phyloP scores from a whole-genome alignment of 2,113 vertebrate genomes.

The Bagarius yarrelli region DNA sequence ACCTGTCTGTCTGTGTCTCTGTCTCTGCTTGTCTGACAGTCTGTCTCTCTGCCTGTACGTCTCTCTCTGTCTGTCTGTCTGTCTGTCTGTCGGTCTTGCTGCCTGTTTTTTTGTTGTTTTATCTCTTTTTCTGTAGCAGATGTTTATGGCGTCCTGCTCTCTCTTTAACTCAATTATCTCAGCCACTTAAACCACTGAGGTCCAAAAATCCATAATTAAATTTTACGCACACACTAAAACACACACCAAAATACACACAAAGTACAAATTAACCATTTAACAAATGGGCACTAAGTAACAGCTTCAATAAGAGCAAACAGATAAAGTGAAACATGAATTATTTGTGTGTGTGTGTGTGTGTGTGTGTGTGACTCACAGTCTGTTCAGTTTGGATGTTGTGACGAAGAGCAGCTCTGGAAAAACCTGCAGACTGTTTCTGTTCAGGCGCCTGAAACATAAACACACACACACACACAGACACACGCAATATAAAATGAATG shows the following conservation, averaged over 20 bases:
- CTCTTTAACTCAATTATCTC: slow-evolving; percentile 49
- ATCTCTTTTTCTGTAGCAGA: slow-evolving; percentile 44
- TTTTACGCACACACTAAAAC: slow-evolving; percentile 43
- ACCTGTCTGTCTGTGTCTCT: not conserved
- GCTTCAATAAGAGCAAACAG: not conserved
- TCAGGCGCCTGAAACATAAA: slow-evolving; percentile 84
- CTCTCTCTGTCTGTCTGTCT: not conserved
- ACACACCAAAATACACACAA: slow-evolving; percentile 28
- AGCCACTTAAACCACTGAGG: slow-evolving; percentile 41
- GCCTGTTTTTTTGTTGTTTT: too few species aligned
- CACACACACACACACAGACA: slow-evolving; percentile 10
- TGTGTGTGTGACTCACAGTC: slow-evolving; percentile 85
- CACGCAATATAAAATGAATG: slow-evolving; percentile 30
- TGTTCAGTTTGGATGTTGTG: slow-evolving; percentile 90
- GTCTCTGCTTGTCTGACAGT: not conserved
- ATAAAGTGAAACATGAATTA: not conserved
- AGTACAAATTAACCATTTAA: not conserved
- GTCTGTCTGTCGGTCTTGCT: not conserved
- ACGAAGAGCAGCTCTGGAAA: slow-evolving; percentile 97
- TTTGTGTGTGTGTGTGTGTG: slow-evolving; percentile 14
- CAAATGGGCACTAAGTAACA: not conserved
- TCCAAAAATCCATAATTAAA: slow-evolving; percentile 53
- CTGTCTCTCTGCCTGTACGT: slow-evolving; percentile 25
- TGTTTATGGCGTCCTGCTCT: slow-evolving; percentile 46
- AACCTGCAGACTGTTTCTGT: slow-evolving; percentile 95